Evolutionary conservation across 1,140 invertebrate genomes (phyloP).

Genomic region (Phthorimaea operculella): DNA sequence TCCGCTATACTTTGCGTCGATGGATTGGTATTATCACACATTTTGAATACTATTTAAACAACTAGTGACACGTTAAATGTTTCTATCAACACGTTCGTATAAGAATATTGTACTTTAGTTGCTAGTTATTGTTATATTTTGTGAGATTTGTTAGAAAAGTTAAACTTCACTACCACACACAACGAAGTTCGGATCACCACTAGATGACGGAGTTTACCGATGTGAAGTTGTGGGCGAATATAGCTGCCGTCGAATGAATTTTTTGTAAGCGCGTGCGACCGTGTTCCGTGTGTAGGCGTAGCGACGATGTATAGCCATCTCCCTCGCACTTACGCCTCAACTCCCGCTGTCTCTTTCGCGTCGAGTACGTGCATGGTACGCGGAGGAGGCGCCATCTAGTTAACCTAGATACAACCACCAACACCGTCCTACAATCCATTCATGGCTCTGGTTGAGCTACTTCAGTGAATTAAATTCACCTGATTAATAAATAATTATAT

Average conservation of each 20-base stretch:
- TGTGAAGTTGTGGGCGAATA: slow-evolving; percentile 67
- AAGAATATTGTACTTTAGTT: slow-evolving; percentile 60
- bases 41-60: slow-evolving; percentile 69
- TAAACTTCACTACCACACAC: slow-evolving; percentile 67
- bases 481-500: not conserved
- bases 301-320: slow-evolving; percentile 47
- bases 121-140: slow-evolving; percentile 59
- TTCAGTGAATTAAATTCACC: not conserved
- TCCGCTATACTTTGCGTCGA: slow-evolving; percentile 97
- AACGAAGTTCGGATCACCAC: slow-evolving; percentile 65
- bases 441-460: not conserved
- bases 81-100: slow-evolving; percentile 51
- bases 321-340: slow-evolving; percentile 27
- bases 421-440: slow-evolving; percentile 6
- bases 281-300: slow-evolving; percentile 58
- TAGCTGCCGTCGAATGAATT: slow-evolving; percentile 61
- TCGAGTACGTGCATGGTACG: slow-evolving; percentile 17
- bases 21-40: slow-evolving; percentile 78
- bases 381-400: slow-evolving; percentile 52
- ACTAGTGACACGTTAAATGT: slow-evolving; percentile 60
- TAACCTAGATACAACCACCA: slow-evolving; percentile 41
- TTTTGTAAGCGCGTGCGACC: slow-evolving; percentile 64
- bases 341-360: slow-evolving; percentile 24
- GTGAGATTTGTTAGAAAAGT: slow-evolving; percentile 67
- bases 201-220: slow-evolving; percentile 65